A percentile compares a stretch with the other conserved stretches of the same genome.
Conservation (phyloP, 1,140 invertebrate genomes). For the Schlechtendalia chinensis region DNA sequence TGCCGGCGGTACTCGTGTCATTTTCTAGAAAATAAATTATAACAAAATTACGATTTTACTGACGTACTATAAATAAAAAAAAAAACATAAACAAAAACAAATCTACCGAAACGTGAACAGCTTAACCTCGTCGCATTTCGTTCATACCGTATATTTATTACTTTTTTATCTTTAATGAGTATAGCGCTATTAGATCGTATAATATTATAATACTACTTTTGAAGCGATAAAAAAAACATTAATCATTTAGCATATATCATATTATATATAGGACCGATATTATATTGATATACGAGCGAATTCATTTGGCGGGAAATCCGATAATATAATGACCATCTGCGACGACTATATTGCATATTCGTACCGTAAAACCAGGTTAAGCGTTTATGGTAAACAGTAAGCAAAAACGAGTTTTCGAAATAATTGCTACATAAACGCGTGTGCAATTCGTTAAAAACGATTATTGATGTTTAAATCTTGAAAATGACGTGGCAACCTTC, state of each 20-base stretch:
- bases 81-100: no score
- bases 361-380: slow-evolving; percentile 2
- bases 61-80: no score
- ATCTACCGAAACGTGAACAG: not conserved
- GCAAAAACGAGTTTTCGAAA: slow-evolving; percentile 5
- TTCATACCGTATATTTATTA: not conserved
- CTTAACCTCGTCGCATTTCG: not conserved
- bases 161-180: no score
- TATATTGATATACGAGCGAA: not conserved
- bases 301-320: not conserved
- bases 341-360: not conserved
- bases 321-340: not conserved
- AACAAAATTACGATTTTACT: not conserved
- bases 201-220: no score
- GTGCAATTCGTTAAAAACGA: not conserved
- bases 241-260: no score
- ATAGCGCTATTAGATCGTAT: no score
- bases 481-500: not conserved
- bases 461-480: not conserved
- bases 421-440: not conserved
- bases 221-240: no score
- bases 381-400: not conserved
- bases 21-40: not conserved
- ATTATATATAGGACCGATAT: no score
- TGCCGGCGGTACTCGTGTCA: not conserved